phyloP scores from a whole-genome alignment of 2,797 vertebrate genomes.

The Sebastolobus alascanus region DNA sequence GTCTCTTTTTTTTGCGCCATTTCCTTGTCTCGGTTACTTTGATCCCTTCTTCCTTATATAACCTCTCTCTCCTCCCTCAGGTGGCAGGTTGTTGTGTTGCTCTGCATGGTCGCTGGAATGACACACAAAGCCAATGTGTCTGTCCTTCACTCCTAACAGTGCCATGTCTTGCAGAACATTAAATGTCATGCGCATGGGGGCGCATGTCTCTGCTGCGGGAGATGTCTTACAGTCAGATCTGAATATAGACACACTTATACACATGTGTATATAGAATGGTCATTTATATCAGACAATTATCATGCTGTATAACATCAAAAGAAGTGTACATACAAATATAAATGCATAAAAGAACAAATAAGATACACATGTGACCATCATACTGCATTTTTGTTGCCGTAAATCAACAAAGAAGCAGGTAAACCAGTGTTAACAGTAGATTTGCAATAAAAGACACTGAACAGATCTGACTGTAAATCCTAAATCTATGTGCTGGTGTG shows the following conservation, averaged over 20 bases:
- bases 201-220: conserved; percentile 38
- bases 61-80: conserved; percentile 48
- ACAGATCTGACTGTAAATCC: conserved; percentile 74
- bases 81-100: conserved; percentile 67
- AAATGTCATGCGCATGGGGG: conserved; percentile 43
- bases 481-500: conserved; percentile 30
- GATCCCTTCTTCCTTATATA: conserved; percentile 20
- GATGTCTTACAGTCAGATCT: conserved; percentile 75
- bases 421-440: background rate
- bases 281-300: background rate
- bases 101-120: conserved; percentile 79
- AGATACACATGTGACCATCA: background rate
- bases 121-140: conserved; percentile 59
- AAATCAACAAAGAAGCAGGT: background rate
- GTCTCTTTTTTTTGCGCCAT: background rate
- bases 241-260: background rate
- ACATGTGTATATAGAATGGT: background rate
- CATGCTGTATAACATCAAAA: background rate
- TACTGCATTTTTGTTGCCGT: background rate
- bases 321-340: background rate
- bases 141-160: conserved; percentile 53
- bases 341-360: background rate
- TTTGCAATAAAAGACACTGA: background rate
- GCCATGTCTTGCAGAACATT: conserved; percentile 57
- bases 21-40: conserved; percentile 38